These are phyloP conservation scores for Netelia virgata DNA, from an alignment of 2,888 invertebrate genomes.

Conservation along the genomic window DNA sequence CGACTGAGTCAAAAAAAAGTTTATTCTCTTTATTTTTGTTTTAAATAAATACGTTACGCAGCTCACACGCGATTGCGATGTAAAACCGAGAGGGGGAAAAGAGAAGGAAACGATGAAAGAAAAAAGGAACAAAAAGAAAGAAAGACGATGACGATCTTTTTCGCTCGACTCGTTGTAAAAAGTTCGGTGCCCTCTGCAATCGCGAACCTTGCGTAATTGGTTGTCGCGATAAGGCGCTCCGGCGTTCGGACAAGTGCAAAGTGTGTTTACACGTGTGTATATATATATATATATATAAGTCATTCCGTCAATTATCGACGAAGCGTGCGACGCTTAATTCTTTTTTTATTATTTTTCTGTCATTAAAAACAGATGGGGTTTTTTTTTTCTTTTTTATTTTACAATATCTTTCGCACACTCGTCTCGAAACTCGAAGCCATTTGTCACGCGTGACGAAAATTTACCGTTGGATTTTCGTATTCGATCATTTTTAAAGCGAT, in stretches of 20 bases:
- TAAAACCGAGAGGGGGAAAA: neutral
- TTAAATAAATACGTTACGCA: constrained; percentile 21
- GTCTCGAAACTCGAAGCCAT: too few species aligned
- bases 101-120: neutral
- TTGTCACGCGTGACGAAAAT: too few species aligned
- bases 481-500: too few species aligned
- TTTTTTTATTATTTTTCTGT: too few species aligned
- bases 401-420: too few species aligned
- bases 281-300: neutral
- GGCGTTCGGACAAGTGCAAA: constrained; percentile 28
- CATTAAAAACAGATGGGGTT: too few species aligned
- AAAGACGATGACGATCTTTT: neutral
- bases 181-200: constrained; percentile 34
- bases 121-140: neutral
- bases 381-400: too few species aligned
- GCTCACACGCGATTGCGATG: constrained; percentile 3
- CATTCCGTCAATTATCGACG: too few species aligned
- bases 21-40: neutral
- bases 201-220: constrained; percentile 35
- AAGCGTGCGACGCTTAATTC: too few species aligned
- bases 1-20: neutral
- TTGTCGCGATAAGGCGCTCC: constrained; percentile 39
- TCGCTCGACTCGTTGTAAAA: constrained; percentile 11
- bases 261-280: constrained; percentile 28
- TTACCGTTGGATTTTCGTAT: too few species aligned